A percentile compares a stretch with the other conserved stretches of the same genome.
phyloP scores from a whole-genome alignment of 2,888 invertebrate genomes.

The Fabriciana adippe region DNA sequence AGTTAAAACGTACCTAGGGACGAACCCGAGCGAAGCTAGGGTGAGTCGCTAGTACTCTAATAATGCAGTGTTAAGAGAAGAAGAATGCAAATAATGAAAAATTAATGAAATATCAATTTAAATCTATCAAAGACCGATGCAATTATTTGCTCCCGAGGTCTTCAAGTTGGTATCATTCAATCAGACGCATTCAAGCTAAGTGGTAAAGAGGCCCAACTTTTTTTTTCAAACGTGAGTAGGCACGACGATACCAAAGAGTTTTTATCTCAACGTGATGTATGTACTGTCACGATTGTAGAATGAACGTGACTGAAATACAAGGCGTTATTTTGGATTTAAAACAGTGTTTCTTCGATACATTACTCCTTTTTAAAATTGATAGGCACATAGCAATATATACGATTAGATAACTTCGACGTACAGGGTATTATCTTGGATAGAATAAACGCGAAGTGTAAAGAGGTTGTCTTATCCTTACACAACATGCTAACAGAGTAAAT shows the following conservation, averaged over 20 bases:
- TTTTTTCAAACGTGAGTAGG: slow-evolving; percentile 61
- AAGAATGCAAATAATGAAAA: not conserved
- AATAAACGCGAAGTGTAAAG: slow-evolving; percentile 37
- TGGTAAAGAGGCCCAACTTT: slow-evolving; percentile 54
- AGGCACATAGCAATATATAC: slow-evolving; percentile 19
- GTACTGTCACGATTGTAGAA: slow-evolving; percentile 70
- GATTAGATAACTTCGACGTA: slow-evolving; percentile 30
- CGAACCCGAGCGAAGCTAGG: too few relatives aligned
- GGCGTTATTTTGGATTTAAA: slow-evolving; percentile 59
- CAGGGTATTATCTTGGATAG: slow-evolving; percentile 26
- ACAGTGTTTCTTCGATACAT: slow-evolving; percentile 37
- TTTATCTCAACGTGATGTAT: slow-evolving; percentile 78
- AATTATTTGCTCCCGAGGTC: slow-evolving; percentile 12
- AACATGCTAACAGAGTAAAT: slow-evolving; percentile 40
- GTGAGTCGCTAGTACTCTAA: too few relatives aligned
- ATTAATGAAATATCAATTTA: slow-evolving; percentile 12
- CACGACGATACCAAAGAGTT: slow-evolving; percentile 61
- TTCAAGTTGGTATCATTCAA: slow-evolving; percentile 47
- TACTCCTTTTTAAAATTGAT: slow-evolving; percentile 36
- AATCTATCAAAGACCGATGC: slow-evolving; percentile 3
- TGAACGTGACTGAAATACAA: slow-evolving; percentile 76
- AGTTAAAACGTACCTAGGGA: too few relatives aligned
- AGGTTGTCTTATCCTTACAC: slow-evolving; percentile 36
- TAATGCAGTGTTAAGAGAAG: not conserved
- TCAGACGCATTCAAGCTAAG: slow-evolving; percentile 54